Conservation (phyloP, 2,888 invertebrate species). For the Leptinotarsa haldemani region DNA sequence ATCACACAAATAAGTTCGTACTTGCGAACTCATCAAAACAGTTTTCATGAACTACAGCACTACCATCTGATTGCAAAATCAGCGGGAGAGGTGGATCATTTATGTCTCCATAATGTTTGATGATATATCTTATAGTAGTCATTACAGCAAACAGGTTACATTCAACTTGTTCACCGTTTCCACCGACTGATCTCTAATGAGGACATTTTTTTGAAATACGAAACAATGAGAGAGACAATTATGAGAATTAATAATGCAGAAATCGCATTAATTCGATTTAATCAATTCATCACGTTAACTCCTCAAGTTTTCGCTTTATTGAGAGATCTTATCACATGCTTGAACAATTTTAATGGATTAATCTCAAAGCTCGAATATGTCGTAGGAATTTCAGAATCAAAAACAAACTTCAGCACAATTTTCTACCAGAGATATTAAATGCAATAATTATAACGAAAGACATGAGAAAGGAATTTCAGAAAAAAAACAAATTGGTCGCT, state of each 20-base stretch:
- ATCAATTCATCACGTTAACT: background rate
- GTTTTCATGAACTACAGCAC: background rate
- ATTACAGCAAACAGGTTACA: constrained; percentile 8
- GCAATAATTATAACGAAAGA: constrained; percentile 19
- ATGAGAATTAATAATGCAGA: background rate
- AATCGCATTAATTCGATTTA: background rate
- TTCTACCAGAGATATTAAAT: constrained; percentile 2
- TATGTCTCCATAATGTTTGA: constrained; percentile 15
- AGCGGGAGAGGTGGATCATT: constrained; percentile 12
- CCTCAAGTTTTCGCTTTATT: constrained; percentile 6
- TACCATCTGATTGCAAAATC: background rate
- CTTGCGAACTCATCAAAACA: background rate
- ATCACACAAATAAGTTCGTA: background rate
- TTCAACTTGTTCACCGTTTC: background rate
- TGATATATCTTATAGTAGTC: constrained; percentile 6
- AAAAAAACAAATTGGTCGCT: background rate
- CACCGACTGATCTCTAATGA: constrained; percentile 10
- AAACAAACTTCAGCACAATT: constrained; percentile 4
- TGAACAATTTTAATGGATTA: constrained; percentile 23
- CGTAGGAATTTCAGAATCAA: constrained; percentile 10
- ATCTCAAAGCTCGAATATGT: constrained; percentile 3
- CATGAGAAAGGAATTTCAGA: constrained; percentile 9
- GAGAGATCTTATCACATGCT: background rate
- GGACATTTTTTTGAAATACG: constrained; percentile 4
- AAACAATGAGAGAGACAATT: constrained; percentile 12